Percentiles rank a stretch among this genome's conserved stretches.
Conservation (phyloP, 2,888 invertebrate species). For the Deilephila elpenor region DNA sequence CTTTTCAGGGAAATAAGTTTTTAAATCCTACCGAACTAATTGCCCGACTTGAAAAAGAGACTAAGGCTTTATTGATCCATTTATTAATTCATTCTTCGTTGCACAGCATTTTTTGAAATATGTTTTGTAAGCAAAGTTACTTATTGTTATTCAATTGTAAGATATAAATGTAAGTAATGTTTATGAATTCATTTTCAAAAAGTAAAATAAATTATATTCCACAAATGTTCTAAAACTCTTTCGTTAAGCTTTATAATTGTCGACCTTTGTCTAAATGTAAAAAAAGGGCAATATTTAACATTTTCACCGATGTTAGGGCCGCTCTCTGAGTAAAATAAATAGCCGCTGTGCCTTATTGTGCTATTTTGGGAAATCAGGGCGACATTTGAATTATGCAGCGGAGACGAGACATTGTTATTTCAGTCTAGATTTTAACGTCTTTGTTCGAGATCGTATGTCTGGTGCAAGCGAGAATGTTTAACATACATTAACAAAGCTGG, state of each 20-base stretch:
- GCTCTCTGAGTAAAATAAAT: slow-evolving; percentile 20
- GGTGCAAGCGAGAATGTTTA: not conserved
- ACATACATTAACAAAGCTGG: not conserved
- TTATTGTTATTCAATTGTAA: too few species aligned
- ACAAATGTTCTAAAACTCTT: not conserved
- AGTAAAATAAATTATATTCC: too few species aligned
- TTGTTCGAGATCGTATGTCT: not conserved
- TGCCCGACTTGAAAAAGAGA: too few species aligned
- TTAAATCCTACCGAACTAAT: too few species aligned
- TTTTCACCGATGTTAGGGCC: not conserved
- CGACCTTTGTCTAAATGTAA: not conserved
- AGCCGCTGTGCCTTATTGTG: slow-evolving; percentile 4
- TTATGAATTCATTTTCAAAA: too few species aligned
- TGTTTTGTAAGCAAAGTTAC: too few species aligned
- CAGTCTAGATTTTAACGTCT: not conserved
- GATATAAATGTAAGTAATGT: too few species aligned
- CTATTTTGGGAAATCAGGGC: slow-evolving; percentile 23
- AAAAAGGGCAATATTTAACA: too few species aligned
- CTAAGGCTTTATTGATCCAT: too few species aligned
- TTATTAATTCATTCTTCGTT: too few species aligned
- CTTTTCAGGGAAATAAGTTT: too few species aligned
- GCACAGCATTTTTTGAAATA: too few species aligned
- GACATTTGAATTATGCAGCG: slow-evolving; percentile 25
- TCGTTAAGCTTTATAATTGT: not conserved
- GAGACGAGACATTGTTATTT: slow-evolving; percentile 22